Evolutionary conservation across 2,113 vertebrate genomes (phyloP).

Genomic region (Cyphomyrus discorhynchus): DNA sequence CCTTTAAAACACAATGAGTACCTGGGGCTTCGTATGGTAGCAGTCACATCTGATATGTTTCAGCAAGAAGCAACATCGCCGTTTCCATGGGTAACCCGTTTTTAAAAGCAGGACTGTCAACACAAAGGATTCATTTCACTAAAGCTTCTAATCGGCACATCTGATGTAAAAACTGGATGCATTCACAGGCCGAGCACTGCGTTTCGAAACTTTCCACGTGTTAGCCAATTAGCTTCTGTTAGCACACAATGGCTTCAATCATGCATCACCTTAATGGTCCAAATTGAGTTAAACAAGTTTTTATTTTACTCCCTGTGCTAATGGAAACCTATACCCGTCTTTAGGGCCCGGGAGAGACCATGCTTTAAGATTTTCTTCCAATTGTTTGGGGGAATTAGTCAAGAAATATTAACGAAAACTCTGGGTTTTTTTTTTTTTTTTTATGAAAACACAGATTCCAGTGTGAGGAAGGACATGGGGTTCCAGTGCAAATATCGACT

Average conservation of each 20-base stretch:
- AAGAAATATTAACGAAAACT: not conserved
- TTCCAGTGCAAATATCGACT: not conserved
- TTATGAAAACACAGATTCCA: not conserved
- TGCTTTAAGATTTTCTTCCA: not conserved
- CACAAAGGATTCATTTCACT: not conserved
- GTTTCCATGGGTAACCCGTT: not conserved
- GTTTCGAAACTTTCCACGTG: not conserved
- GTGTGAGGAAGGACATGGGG: not conserved
- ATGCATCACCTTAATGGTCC: not conserved
- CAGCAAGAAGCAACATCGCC: not conserved
- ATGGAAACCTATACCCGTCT: not conserved
- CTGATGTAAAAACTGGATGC: not conserved
- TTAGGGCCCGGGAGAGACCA: not conserved
- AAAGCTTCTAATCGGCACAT: not conserved
- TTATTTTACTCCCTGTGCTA: not conserved
- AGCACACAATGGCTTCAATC: too few species aligned
- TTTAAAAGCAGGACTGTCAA: not conserved
- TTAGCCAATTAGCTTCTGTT: not conserved
- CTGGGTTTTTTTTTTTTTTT: not conserved
- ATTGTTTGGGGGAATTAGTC: not conserved
- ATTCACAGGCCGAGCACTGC: not conserved
- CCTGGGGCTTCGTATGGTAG: not conserved
- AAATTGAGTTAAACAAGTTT: not conserved
- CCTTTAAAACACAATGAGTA: slow-evolving; percentile 10
- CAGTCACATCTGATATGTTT: not conserved